Base-by-base conservation (phyloP, 2,113 vertebrate species). In the Archilochus colubris region DNA sequence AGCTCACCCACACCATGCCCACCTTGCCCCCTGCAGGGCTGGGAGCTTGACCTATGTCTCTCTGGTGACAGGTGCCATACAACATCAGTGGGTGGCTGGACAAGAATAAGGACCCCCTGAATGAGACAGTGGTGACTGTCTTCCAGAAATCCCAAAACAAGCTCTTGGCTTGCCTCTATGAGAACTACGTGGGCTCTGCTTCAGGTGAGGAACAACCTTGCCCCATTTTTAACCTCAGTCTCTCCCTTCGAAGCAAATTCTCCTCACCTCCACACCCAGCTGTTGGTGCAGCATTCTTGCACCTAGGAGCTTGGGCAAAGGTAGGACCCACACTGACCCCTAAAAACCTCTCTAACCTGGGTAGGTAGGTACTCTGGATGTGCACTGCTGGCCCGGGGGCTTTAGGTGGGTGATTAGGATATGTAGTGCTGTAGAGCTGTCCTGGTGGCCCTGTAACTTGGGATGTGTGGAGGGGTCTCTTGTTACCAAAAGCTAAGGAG, bases 81-180 rank as follows among this genome's bases (percentile, higher is more conserved):
- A 99, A 98, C 96, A 99, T 99, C 4, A 21, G 97, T 68, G 99
- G 99, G 21, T 99, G 99, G 99, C 96, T 99, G 89, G 99, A 99
- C 78, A 99, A 99, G 96, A 99, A 99, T 96, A 99, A 99, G 96
- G 99, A 99, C 88, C 99, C 99, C 0, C 96, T 99, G 82, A 99
- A 99, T 18, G 99, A 99, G 95, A 99, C 99, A 0, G 99, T 99
- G 90, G 99, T 99, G 82, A 16, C 83, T 0, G 96, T 98, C 93
- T 99, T 99, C 97, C 99, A 98, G 86, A 99, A 99, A 96, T 99
- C 99, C 0, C 95, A 99, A 73, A 99, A 98, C 91, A 99, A 99
- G 89, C 98, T 99, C 79, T 93, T 99, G 57, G 98, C 98, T 23
- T 95, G 96, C 28, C 97, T 99, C 28, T 99, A 99, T 30, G 99